Percentiles rank a stretch among this genome's conserved stretches.
These are phyloP conservation scores for Bombyx mandarina DNA, from an alignment of 1,140 invertebrate genomes.

Conservation along the genomic window DNA sequence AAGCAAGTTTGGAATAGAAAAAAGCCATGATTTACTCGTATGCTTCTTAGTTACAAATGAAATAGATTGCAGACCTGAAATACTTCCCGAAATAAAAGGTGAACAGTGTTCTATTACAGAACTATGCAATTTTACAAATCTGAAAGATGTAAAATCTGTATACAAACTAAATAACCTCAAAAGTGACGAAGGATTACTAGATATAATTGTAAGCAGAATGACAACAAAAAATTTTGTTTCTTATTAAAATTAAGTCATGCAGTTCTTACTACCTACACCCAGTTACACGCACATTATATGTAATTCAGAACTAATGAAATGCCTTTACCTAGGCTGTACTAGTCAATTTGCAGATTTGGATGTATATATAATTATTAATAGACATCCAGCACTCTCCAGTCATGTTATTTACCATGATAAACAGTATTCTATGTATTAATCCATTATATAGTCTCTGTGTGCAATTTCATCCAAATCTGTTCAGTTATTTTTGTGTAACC, in stretches of 20 bases:
- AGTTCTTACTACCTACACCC: background rate
- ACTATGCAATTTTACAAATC: constrained; percentile 58
- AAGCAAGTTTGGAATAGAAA: constrained; percentile 75
- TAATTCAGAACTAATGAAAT: no score
- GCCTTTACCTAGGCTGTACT: no score
- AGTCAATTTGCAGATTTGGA: no score
- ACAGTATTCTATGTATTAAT: no score
- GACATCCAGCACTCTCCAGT: no score
- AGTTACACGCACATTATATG: no score
- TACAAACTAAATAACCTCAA: constrained; percentile 73
- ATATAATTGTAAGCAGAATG: constrained; percentile 75
- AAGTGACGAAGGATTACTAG: constrained; percentile 63
- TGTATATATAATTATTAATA: no score
- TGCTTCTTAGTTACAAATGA: constrained; percentile 64
- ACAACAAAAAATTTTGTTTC: constrained; percentile 66
- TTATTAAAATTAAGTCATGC: constrained; percentile 20
- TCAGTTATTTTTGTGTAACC: no score
- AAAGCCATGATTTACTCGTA: constrained; percentile 72
- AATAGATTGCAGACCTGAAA: constrained; percentile 42
- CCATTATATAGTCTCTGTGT: no score
- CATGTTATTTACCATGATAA: no score
- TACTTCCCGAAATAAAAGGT: constrained; percentile 67
- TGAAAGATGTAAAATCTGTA: constrained; percentile 64
- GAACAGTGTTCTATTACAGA: constrained; percentile 55
- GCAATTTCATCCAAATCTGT: no score